A percentile compares a stretch with the other conserved stretches of the same genome.
Conservation (phyloP, 2,888 invertebrate genomes). For the Amblyjoppa proteus region DNA sequence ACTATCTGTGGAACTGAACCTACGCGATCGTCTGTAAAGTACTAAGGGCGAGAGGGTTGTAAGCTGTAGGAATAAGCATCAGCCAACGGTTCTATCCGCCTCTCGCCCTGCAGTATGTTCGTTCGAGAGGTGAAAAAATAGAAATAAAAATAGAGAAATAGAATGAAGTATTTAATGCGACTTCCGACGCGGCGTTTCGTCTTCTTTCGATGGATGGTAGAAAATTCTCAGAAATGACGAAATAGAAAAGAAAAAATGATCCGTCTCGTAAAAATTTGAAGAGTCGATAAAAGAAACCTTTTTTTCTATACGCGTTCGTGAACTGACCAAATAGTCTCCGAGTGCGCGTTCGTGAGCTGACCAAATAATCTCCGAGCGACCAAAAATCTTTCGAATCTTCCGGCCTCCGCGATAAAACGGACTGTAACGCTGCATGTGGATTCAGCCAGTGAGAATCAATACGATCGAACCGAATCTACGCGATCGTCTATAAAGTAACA, state of each 20-base stretch:
- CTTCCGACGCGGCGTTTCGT: neutral
- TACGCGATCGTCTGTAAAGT: slow-evolving; percentile 25
- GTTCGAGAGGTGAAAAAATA: neutral
- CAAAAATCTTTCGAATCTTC: slow-evolving; percentile 12
- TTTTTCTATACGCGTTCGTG: neutral
- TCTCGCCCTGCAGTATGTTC: slow-evolving; percentile 7
- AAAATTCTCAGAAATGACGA: no score
- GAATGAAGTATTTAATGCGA: slow-evolving; percentile 28
- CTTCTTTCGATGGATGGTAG: no score
- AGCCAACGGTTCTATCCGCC: slow-evolving; percentile 46
- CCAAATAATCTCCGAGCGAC: neutral
- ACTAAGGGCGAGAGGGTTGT: slow-evolving; percentile 7
- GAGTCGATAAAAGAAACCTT: neutral
- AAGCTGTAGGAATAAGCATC: slow-evolving; percentile 60
- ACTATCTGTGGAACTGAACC: slow-evolving; percentile 20
- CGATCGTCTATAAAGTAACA: slow-evolving; percentile 31
- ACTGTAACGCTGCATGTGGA: neutral
- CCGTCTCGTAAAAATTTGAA: no score
- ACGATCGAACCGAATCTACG: slow-evolving; percentile 25
- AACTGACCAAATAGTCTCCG: neutral
- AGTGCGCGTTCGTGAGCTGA: neutral
- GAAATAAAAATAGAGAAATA: neutral
- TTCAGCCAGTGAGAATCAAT: slow-evolving; percentile 40
- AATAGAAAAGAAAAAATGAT: neutral
- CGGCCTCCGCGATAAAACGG: neutral